These are phyloP conservation scores for Micromussa lordhowensis DNA, from an alignment of 92 coral and sea anemone genomes.

Conservation along the genomic window DNA sequence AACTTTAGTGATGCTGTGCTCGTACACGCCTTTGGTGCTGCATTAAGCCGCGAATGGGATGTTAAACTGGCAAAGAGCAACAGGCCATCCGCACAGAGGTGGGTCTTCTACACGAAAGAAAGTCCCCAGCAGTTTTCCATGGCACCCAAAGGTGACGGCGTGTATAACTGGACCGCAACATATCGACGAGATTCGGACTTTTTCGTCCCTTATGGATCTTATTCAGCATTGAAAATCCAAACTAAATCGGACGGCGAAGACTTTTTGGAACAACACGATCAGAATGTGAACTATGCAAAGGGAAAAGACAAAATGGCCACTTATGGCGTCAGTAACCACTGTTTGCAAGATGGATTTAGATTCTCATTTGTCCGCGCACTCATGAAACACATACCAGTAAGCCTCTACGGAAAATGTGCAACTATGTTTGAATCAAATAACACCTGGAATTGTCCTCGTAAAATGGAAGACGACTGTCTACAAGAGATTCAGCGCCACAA, in stretches of 20 bases:
- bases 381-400: constrained; percentile 11
- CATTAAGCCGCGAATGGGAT: not conserved
- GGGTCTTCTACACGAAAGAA: constrained; percentile 39
- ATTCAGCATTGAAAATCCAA: not conserved
- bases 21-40: not conserved
- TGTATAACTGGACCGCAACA: constrained; percentile 33
- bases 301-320: constrained; percentile 23
- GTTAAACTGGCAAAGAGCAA: not conserved
- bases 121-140: not conserved
- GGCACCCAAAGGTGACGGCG: not conserved
- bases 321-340: constrained; percentile 32
- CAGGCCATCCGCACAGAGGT: constrained; percentile 27
- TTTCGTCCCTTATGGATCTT: constrained; percentile 35
- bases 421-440: not conserved
- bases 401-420: constrained; percentile 22
- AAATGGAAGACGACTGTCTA: constrained; percentile 10
- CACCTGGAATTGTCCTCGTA: not conserved
- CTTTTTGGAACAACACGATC: not conserved
- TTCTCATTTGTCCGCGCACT: constrained; percentile 15
- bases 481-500: constrained; percentile 19
- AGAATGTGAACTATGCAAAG: constrained; percentile 1
- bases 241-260: not conserved
- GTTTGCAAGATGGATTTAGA: constrained; percentile 1
- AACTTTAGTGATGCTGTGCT: constrained; percentile 26
- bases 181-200: constrained; percentile 36